Evolutionary conservation across 2,797 vertebrate genomes (phyloP).

Genomic region (Lates japonicus): DNA sequence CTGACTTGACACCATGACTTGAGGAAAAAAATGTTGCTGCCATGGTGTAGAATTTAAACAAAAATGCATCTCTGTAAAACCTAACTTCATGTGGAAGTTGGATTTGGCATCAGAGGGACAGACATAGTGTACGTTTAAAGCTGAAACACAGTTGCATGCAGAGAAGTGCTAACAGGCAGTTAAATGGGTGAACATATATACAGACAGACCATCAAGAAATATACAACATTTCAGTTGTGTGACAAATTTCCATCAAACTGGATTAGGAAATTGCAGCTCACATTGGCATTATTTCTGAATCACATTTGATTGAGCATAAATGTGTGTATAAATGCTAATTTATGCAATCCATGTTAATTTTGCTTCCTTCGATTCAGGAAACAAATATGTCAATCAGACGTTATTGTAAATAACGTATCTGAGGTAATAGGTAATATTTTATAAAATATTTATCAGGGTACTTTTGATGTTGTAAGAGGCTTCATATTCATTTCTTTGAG

Average conservation of each 20-base stretch:
- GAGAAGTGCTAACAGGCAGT: neutral
- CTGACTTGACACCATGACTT: too few relatives aligned
- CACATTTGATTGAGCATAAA: neutral
- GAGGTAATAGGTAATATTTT: neutral
- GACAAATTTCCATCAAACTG: neutral
- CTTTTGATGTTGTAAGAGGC: neutral
- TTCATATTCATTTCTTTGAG: slow-evolving; percentile 48
- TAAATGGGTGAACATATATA: too few relatives aligned
- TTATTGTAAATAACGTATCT: too few relatives aligned
- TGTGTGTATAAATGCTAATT: neutral
- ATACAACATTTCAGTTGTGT: neutral
- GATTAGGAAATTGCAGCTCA: neutral
- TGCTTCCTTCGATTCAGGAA: neutral
- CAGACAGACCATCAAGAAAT: neutral
- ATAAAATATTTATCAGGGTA: neutral
- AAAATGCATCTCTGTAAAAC: neutral
- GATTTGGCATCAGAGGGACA: neutral
- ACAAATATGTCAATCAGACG: neutral
- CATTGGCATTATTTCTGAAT: neutral
- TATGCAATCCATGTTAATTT: neutral
- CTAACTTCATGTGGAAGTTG: neutral
- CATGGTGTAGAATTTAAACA: too few relatives aligned
- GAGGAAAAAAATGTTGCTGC: too few relatives aligned
- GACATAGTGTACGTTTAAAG: neutral
- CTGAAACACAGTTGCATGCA: neutral